phyloP scores from a whole-genome alignment of 2,113 vertebrate species.

The Aramus guarauna region DNA sequence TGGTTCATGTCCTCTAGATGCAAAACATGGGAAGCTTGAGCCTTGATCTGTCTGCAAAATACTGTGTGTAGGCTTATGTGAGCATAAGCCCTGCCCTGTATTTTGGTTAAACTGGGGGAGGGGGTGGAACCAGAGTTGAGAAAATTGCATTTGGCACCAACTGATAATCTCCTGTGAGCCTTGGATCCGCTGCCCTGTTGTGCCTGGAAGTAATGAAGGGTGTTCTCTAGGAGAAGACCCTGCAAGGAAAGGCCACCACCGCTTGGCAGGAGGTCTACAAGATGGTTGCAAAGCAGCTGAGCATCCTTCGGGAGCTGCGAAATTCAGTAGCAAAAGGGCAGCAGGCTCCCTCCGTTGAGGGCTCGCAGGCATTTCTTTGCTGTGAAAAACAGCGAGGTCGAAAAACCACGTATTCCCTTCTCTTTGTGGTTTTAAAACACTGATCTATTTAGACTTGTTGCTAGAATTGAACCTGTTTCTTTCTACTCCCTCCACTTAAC shows the following conservation, averaged over 20 bases:
- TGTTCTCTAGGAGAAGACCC: background rate
- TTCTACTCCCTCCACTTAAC: background rate
- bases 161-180: accelerated
- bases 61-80: accelerated
- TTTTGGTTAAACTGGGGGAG: background rate
- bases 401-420: accelerated
- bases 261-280: background rate
- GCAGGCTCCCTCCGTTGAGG: background rate
- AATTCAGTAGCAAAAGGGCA: background rate
- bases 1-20: background rate
- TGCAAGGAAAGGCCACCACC: background rate
- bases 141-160: background rate
- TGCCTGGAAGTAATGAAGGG: background rate
- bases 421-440: background rate
- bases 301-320: background rate
- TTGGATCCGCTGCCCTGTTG: background rate
- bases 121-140: background rate
- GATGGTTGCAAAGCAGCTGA: background rate
- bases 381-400: too few relatives aligned
- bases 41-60: background rate
- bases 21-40: accelerated
- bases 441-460: background rate
- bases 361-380: background rate
- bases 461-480: background rate
- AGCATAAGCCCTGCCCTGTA: background rate